Evolutionary conservation across 2,888 invertebrate species (phyloP), one percentile per base, ranked within the genome.

Genomic region (Cerceris rybyensis): DNA sequence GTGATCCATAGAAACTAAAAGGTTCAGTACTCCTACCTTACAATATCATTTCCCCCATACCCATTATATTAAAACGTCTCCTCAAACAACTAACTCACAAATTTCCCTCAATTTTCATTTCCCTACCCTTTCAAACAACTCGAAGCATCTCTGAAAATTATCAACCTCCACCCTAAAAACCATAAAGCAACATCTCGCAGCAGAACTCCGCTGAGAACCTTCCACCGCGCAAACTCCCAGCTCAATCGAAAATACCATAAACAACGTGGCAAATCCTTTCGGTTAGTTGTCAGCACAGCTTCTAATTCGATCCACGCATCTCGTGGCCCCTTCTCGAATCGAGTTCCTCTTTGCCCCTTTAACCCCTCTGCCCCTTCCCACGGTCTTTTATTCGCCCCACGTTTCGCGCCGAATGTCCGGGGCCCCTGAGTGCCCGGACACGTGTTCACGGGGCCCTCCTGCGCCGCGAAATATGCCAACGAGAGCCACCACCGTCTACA

Each of bases 271-370:
- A 43, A 43, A 63, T 63, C 71, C 60, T 72, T 72, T 63, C 55
- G 41, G 55, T 28, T 28, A 28, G 28, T 28, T 74, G 57, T 50
- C 39, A 42, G 49, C 43, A 49, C 61, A 55, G 58, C 64, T 83
- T 68, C 76, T 46, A 42, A 76, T 82, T 82, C 82, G 69, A 80
- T 83, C 57, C 76, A 69, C 69, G 83, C 75, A 43, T 70, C 60
- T 46, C 41, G 43, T 16, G 67, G 41, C 57, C 71, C 55, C 78
- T 39, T 17, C 49, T 46, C 43, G 28, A 17, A 8, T 58, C 52
- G 46, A 55, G 59, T 59, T 70, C 59, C 17, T 61, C 59, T 11
- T n/a, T 52, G 5, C 46, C 64, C 60, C 57, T 46, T 16, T 6
- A 6, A 5, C 17, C 42, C 28, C n/a, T n/a, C 6, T 7, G 4